These are phyloP conservation scores for Ameiurus melas DNA, from an alignment of 2,113 vertebrate genomes.

Conservation along the genomic window DNA sequence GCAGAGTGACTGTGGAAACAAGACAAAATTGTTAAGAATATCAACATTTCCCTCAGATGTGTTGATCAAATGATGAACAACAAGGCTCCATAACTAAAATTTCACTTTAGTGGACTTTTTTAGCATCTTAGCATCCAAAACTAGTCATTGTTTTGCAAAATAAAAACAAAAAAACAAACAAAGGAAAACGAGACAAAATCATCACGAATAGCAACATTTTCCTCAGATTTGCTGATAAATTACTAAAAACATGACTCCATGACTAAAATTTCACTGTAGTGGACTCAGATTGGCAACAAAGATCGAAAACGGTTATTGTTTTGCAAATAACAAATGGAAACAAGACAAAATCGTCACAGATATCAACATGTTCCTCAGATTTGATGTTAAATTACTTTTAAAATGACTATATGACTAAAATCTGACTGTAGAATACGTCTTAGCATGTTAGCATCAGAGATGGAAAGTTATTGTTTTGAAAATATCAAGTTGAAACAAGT, in stretches of 20 bases:
- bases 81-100: no score
- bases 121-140: not conserved
- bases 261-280: no score
- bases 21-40: not conserved
- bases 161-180: not conserved
- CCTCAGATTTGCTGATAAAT: not conserved
- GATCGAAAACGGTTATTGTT: not conserved
- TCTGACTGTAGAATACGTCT: not conserved
- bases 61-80: not conserved
- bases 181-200: not conserved
- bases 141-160: not conserved
- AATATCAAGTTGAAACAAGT: not conserved
- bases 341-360: not conserved
- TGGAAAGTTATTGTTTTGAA: not conserved
- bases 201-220: not conserved
- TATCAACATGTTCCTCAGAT: not conserved
- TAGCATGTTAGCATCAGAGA: not conserved
- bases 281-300: not conserved
- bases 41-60: not conserved
- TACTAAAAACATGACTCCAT: no score
- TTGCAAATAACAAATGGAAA: not conserved
- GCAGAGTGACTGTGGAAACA: not conserved
- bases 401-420: not conserved
- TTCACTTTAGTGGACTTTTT: not conserved
- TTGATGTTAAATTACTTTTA: not conserved